Evolutionary conservation across 2,888 invertebrate genomes (phyloP).

Genomic region (Aphodius granarius): DNA sequence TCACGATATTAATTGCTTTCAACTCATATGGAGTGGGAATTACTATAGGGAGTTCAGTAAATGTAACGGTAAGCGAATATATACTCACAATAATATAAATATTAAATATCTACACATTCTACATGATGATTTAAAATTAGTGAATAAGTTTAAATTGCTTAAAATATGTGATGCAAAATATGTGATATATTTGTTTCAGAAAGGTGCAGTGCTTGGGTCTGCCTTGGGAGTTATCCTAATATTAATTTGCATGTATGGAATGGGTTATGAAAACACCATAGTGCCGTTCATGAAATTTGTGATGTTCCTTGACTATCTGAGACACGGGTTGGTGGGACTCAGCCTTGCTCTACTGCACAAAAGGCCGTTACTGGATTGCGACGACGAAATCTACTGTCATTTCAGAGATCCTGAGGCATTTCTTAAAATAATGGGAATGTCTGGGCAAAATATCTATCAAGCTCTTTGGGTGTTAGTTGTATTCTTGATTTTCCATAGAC

Average conservation of each 20-base stretch:
- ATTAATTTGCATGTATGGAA: slow-evolving; percentile 63
- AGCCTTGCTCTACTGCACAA: neutral
- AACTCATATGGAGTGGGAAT: slow-evolving; percentile 20
- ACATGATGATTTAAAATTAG: no score
- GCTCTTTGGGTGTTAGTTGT: slow-evolving; percentile 14
- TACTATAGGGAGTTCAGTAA: slow-evolving; percentile 19
- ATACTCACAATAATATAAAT: neutral
- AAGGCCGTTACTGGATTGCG: slow-evolving; percentile 17
- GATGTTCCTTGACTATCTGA: slow-evolving; percentile 65
- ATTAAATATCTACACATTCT: no score
- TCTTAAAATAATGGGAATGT: slow-evolving; percentile 29
- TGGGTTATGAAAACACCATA: slow-evolving; percentile 62
- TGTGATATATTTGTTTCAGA: no score
- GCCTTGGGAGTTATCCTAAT: slow-evolving; percentile 60
- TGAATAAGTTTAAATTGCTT: no score
- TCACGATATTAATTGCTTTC: neutral
- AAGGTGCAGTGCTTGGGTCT: slow-evolving; percentile 64
- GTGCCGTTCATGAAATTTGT: slow-evolving; percentile 59
- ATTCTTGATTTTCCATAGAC: slow-evolving; percentile 20
- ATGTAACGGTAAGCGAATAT: slow-evolving; percentile 13
- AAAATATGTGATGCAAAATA: no score
- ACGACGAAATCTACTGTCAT: slow-evolving; percentile 28
- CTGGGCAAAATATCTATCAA: slow-evolving; percentile 10
- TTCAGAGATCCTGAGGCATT: slow-evolving; percentile 29
- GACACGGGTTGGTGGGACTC: slow-evolving; percentile 67